Evolutionary conservation across 2,888 invertebrate genomes (phyloP), one percentile per base, ranked within the genome.

Genomic region (Napeogenes sylphis): DNA sequence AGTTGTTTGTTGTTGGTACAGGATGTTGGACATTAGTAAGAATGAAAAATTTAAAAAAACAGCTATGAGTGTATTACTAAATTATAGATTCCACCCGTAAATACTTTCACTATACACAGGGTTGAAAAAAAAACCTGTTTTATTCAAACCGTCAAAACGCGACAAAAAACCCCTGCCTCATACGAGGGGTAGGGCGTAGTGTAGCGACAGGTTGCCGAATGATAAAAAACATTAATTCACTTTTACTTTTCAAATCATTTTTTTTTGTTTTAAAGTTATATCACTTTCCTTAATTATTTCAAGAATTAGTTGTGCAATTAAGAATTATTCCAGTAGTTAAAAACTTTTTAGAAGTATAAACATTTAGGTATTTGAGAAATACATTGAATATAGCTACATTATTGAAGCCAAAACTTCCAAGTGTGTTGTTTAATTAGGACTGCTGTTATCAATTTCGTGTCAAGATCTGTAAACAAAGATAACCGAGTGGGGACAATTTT

Each of bases 381-480:
- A 21, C 21, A 21, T 21, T 21, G 21, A 21, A 21, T 21, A 21
- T 21, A 21, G 21, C 21, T 21, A 21, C 21, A 21, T 21, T 21
- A 21, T 21, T 21, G 21, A 1, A 21, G 21, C 21, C 21, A 21
- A 54, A 64, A 51, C 56, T 45, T 54, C 35, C 21, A 46, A 45
- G 54, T 35, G 55, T 21, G 13, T 53, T 79, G 76, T 79, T 75
- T 78, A 76, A 78, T 77, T 79, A 75, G 77, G 80, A 75, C 75
- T 71, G 71, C 70, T 73, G 70, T 70, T 85, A 84, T 83, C 83
- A 80, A 83, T 85, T 85, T 80, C 75, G 78, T 85, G 86, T 86
- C 87, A 87, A 87, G 85, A 83, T 85, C 84, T 80, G 72, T 82
- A 86, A 84, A 85, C 81, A 87, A 77, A 83, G 87, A 86, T 84